Base-by-base conservation (phyloP, 2,888 invertebrate species). In the Selenia dentaria region DNA sequence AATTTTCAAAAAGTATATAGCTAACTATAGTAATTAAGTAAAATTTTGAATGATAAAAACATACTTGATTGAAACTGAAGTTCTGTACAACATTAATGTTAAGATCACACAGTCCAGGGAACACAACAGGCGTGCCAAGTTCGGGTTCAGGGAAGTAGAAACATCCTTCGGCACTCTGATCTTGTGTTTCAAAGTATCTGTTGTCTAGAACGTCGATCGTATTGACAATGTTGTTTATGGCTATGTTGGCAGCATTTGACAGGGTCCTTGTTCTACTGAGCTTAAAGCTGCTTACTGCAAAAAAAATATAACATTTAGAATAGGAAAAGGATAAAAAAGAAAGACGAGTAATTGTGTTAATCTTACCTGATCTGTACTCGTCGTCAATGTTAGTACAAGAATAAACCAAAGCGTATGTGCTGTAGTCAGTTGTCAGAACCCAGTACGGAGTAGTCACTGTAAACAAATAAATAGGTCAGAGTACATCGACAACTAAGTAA, bases 341-440 rank as follows among this genome's bases (percentile, higher is more conserved):
- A n/a, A n/a, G n/a, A n/a, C n/a, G n/a, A n/a, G n/a, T 16, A 16
- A 2, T 16, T 2, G 2, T 4, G 16, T 16, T 16, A 11, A 10
- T 24, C 14, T 56, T 65, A 82, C 83, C 76, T 67, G 60, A 54
- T 52, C 64, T 65, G 10, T 40, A 42, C 6, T 79, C 65, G 0
- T 47, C 40, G 9, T 62, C 44, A 2, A 73, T 29, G 38, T 93
- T 88, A 2, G 28, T 14, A 62, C 94, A 94, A 6, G 92, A 92
- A 86, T 93, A 94, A 0, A 93, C 92, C 0, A 94, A 88, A 0
- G 93, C 80, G 56, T 92, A 94, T 26, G 80, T 81, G 0, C 74
- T 73, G 65, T 94, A 94, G 67, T 95, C 94, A 0, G 94, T 94
- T 16, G 87, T 92, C 8, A 94, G 62, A 0, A 95, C 79, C 93